These are phyloP conservation scores for Calliphora vomitoria DNA, from an alignment of 2,888 invertebrate genomes.

Conservation along the genomic window DNA sequence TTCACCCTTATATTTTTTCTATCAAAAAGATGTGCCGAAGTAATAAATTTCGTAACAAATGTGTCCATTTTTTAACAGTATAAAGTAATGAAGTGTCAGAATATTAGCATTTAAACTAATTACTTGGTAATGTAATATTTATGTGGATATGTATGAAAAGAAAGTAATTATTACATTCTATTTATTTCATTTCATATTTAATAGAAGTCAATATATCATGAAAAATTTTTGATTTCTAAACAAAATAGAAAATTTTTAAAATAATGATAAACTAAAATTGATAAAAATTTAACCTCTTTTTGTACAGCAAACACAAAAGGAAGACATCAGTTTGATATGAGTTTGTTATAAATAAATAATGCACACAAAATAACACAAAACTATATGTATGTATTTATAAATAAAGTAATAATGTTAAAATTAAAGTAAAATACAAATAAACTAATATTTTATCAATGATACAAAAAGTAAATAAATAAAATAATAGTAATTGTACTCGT, in stretches of 20 bases:
- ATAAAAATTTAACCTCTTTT: not conserved
- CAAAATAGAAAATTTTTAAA: not conserved
- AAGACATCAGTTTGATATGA: slow-evolving; percentile 8
- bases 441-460: not conserved
- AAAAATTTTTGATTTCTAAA: not conserved
- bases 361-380: no score
- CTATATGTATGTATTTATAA: not conserved
- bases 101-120: no score
- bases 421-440: not conserved
- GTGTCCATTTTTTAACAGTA: no score
- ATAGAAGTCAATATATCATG: not conserved
- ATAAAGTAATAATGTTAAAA: not conserved
- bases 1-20: no score
- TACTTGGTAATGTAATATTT: no score
- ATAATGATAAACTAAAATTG: slow-evolving; percentile 8
- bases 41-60: no score
- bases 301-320: not conserved
- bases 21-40: no score
- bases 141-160: no score
- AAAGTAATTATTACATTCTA: no score
- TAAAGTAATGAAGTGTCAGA: no score
- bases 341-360: slow-evolving; percentile 22
- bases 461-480: not conserved
- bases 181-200: no score
- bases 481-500: not conserved